phyloP scores from a whole-genome alignment of 2,797 vertebrate species.

The Mus minutoides region DNA sequence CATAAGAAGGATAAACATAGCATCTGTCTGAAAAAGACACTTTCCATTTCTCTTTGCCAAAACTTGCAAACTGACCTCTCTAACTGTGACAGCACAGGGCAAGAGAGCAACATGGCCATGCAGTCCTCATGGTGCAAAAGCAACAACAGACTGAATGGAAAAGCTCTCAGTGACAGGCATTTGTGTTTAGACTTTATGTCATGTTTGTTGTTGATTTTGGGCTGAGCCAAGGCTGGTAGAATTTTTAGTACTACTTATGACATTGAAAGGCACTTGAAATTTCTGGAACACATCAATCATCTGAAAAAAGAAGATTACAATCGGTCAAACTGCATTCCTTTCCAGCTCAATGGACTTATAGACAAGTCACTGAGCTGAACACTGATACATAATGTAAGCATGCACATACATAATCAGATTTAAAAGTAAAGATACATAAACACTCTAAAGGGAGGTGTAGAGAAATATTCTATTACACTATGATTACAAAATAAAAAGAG shows the following conservation, averaged over 20 bases:
- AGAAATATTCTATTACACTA: neutral
- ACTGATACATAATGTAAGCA: neutral
- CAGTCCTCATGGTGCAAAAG: constrained; percentile 11
- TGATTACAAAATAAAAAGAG: constrained; percentile 15
- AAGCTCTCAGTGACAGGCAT: constrained; percentile 77
- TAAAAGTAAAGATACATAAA: constrained; percentile 13
- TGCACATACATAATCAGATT: neutral
- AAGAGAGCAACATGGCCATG: constrained; percentile 48
- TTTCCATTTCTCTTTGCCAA: constrained; percentile 85
- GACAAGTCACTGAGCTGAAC: constrained; percentile 1
- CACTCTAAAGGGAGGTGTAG: neutral
- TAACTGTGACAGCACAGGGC: constrained; percentile 16
- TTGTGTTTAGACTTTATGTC: constrained; percentile 83
- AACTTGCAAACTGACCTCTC: constrained; percentile 67
- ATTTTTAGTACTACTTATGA: constrained; percentile 84
- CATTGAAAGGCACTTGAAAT: constrained; percentile 73
- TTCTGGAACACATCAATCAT: constrained; percentile 67
- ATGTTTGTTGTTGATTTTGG: constrained; percentile 84
- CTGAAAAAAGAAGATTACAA: constrained; percentile 60
- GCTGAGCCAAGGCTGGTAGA: constrained; percentile 81
- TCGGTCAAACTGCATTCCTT: constrained; percentile 58
- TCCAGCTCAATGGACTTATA: constrained; percentile 5
- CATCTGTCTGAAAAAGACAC: constrained; percentile 79
- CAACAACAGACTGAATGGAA: constrained; percentile 65
- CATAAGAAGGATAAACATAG: constrained; percentile 79